These are phyloP conservation scores for Leguminivora glycinivorella DNA, from an alignment of 1,140 invertebrate species.

Conservation along the genomic window DNA sequence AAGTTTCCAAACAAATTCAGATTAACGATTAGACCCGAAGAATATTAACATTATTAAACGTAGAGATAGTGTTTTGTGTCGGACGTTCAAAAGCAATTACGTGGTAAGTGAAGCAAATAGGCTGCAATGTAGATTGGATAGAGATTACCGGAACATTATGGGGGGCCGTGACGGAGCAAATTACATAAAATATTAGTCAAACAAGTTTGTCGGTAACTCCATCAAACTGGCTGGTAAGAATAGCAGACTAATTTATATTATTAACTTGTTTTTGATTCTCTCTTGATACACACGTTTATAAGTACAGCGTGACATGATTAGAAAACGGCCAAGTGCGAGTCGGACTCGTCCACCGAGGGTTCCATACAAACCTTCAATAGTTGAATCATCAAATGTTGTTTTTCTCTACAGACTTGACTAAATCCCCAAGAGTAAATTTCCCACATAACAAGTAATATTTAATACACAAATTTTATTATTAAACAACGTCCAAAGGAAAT, in stretches of 20 bases:
- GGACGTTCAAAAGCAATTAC: constrained; percentile 40
- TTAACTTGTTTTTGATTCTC: not conserved
- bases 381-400: no score
- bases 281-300: no score
- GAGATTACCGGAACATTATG: constrained; percentile 27
- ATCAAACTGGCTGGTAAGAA: constrained; percentile 9
- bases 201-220: constrained; percentile 5
- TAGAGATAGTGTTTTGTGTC: constrained; percentile 31
- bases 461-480: no score
- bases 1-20: constrained; percentile 28
- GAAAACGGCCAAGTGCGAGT: no score
- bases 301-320: no score
- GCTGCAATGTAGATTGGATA: constrained; percentile 31
- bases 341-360: no score
- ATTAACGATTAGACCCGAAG: constrained; percentile 35
- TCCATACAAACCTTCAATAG: no score
- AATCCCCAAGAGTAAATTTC: no score
- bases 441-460: no score
- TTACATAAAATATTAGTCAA: constrained; percentile 23
- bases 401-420: no score
- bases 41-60: constrained; percentile 35
- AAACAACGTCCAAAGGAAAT: no score
- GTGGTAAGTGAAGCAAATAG: constrained; percentile 34
- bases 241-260: not conserved
- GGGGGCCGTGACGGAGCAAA: constrained; percentile 8